Evolutionary conservation across 2,113 vertebrate species (phyloP), one percentile per base, ranked within the genome.

Genomic region (Pogona vitticeps): DNA sequence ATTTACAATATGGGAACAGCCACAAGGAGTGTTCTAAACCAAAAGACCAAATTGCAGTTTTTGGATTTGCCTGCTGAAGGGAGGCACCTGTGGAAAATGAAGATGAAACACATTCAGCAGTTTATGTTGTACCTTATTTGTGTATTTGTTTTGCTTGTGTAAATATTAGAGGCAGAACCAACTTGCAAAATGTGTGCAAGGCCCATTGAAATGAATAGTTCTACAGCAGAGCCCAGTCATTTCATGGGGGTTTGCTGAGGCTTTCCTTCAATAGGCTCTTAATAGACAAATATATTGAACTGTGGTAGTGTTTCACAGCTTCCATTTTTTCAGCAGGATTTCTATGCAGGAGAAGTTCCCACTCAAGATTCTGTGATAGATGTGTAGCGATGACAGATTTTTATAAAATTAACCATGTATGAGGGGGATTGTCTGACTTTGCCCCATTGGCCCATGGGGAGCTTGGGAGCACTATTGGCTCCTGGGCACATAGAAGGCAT

Each of bases 41-140:
- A 15, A 83, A 72, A 23, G 26, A 72, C 20, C 31, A 73, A 73
- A 63, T 86, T 72, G 61, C 71, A 76, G 40, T 1, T 0, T 1
- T 0, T 73, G 76, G 76, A 80, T 42, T 28, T 36, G 31, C 61
- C 0, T 42, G 80, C 28, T n/a, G n/a, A n/a, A n/a, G n/a, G n/a
- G n/a, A n/a, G n/a, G n/a, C n/a, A n/a, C n/a, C n/a, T n/a, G n/a
- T n/a, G n/a, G n/a, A n/a, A n/a, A n/a, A n/a, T n/a, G n/a, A n/a
- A n/a, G n/a, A n/a, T n/a, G n/a, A n/a, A n/a, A 28, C 13, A 40
- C 76, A 78, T 36, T 76, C 31, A 0, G 31, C 31, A 68, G 33
- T 77, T 76, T 76, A 31, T 58, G 28, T 0, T 56, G 70, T 70
- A 83, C 46, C 1, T 76, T 31, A 4, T 86, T 91, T 76, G 76